A percentile compares a stretch with the other conserved stretches of the same genome.
phyloP scores from a whole-genome alignment of 2,113 vertebrate species.

The Eptesicus fuscus region DNA sequence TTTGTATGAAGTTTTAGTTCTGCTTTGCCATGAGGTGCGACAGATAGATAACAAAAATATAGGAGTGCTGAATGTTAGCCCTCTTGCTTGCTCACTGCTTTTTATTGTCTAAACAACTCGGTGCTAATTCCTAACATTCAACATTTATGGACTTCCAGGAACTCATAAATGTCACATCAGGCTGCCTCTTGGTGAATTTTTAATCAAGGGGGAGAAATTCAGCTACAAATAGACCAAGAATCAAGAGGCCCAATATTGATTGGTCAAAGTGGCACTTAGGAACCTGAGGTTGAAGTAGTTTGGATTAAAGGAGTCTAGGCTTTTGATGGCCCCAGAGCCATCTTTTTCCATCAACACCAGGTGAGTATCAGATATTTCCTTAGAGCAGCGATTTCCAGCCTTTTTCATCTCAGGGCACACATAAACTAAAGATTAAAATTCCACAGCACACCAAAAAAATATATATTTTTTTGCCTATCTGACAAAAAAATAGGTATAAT shows the following conservation, averaged over 20 bases:
- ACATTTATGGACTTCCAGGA: slow-evolving; percentile 78
- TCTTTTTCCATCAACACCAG: slow-evolving; percentile 45
- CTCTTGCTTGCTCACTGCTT: slow-evolving; percentile 41
- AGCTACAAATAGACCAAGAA: slow-evolving; percentile 75
- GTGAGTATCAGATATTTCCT: slow-evolving; percentile 32
- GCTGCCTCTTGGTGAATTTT: slow-evolving; percentile 75
- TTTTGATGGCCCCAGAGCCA: slow-evolving; percentile 30
- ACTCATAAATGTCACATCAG: slow-evolving; percentile 76
- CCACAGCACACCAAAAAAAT: neutral
- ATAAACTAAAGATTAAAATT: neutral
- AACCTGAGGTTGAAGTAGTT: slow-evolving; percentile 64
- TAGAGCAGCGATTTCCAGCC: neutral
- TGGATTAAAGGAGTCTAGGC: slow-evolving; percentile 64
- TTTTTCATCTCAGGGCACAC: neutral
- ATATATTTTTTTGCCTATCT: neutral
- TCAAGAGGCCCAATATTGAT: slow-evolving; percentile 68
- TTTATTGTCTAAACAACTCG: slow-evolving; percentile 58
- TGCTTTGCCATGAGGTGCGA: neutral
- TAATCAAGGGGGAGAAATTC: slow-evolving; percentile 73
- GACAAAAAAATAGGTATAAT: neutral
- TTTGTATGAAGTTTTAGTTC: neutral
- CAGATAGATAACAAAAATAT: neutral
- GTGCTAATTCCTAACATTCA: slow-evolving; percentile 75
- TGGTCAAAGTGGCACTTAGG: slow-evolving; percentile 68
- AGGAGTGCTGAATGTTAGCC: neutral